phyloP scores from a whole-genome alignment of 1,140 invertebrate species.

The Euura lappo region DNA sequence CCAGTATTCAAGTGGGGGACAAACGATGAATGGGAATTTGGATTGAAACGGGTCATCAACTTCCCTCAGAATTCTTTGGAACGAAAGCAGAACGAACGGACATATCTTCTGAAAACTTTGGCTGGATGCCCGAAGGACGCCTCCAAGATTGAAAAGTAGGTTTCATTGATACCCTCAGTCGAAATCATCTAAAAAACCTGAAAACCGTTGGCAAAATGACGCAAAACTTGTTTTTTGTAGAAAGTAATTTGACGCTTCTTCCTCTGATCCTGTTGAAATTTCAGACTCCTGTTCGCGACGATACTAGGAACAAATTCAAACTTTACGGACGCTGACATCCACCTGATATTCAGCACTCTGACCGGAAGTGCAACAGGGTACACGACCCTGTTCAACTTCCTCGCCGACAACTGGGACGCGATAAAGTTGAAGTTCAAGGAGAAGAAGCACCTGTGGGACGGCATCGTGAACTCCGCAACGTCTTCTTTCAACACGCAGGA shows the following conservation, averaged over 20 bases:
- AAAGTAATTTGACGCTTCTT: conserved; percentile 7
- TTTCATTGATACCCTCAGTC: neutral
- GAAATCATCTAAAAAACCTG: neutral
- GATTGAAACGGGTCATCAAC: conserved; percentile 73
- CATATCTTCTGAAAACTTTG: conserved; percentile 75
- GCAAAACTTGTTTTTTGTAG: too few species aligned
- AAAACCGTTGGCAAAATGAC: too few species aligned
- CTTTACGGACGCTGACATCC: conserved; percentile 75
- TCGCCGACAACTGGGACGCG: conserved; percentile 69
- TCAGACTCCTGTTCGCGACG: conserved; percentile 69
- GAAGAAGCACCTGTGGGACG: conserved; percentile 75
- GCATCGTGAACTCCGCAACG: conserved; percentile 72
- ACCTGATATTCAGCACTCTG: conserved; percentile 75
- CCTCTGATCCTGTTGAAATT: conserved; percentile 4
- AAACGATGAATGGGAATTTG: conserved; percentile 79
- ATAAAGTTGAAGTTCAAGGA: conserved; percentile 70
- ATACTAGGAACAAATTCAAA: conserved; percentile 70
- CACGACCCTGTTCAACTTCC: conserved; percentile 71
- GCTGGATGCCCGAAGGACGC: conserved; percentile 74
- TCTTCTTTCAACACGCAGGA: conserved; percentile 74
- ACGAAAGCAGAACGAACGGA: conserved; percentile 73
- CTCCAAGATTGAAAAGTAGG: conserved; percentile 67
- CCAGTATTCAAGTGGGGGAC: conserved; percentile 80
- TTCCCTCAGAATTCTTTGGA: conserved; percentile 64
- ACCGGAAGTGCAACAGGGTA: conserved; percentile 71